These are phyloP conservation scores for Agrotis clavis DNA, from an alignment of 2,888 invertebrate species.

Conservation along the genomic window DNA sequence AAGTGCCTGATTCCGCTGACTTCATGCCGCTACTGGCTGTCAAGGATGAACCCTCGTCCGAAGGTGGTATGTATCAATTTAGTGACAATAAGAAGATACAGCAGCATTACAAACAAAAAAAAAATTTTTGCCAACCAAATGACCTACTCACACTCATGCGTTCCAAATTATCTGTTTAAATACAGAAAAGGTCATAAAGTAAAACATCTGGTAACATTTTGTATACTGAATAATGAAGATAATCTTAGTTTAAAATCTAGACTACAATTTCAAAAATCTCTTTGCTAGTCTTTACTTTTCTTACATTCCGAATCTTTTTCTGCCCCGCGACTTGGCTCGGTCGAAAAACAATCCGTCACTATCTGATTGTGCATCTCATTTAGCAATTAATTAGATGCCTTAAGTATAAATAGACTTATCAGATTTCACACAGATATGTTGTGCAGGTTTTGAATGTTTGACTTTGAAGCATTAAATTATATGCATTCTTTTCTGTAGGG, in stretches of 20 bases:
- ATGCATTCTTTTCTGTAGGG: too few relatives aligned
- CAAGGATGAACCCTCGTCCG: conserved; percentile 86
- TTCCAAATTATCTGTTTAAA: too few relatives aligned
- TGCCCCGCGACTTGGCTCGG: too few relatives aligned
- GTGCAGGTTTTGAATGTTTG: background rate
- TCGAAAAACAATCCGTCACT: too few relatives aligned
- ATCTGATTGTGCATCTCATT: background rate
- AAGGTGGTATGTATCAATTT: conserved; percentile 77
- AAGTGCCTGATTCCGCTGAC: conserved; percentile 76
- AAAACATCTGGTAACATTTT: too few relatives aligned
- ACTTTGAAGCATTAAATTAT: background rate
- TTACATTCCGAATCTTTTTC: background rate
- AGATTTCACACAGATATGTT: background rate
- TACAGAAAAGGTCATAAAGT: too few relatives aligned
- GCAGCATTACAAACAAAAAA: too few relatives aligned
- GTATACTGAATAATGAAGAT: background rate
- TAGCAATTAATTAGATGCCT: background rate
- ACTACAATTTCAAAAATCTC: background rate
- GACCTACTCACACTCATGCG: too few relatives aligned
- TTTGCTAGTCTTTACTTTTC: background rate
- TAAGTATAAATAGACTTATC: background rate
- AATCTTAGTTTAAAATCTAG: background rate
- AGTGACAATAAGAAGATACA: too few relatives aligned
- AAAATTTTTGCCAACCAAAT: too few relatives aligned
- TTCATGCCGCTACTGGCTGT: conserved; percentile 81